Conservation (phyloP, 2,797 vertebrate genomes). For the Furcifer pardalis region DNA sequence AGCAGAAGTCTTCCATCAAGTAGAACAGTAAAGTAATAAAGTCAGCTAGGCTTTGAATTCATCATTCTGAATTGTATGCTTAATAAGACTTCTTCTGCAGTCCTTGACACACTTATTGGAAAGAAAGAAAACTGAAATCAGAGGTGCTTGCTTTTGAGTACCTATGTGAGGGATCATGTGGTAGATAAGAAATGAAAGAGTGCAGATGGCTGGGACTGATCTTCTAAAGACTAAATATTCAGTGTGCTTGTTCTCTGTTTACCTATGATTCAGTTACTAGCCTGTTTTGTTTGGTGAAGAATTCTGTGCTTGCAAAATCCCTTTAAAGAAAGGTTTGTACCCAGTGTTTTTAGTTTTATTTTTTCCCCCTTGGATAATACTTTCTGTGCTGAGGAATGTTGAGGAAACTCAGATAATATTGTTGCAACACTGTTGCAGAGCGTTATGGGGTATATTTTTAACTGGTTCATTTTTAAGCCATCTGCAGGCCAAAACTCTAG, state of each 20-base stretch:
- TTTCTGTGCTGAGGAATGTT: not conserved
- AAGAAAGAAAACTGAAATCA: not conserved
- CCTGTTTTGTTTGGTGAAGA: conserved; percentile 9
- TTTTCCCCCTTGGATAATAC: not conserved
- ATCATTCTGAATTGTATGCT: not conserved
- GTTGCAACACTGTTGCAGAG: not conserved
- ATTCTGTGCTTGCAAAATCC: not conserved
- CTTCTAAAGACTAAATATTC: not conserved
- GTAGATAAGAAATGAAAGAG: not conserved
- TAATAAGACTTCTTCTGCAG: not conserved
- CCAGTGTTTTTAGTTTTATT: not conserved
- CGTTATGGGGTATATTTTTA: not conserved
- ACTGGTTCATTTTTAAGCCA: not conserved
- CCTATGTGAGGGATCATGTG: not conserved
- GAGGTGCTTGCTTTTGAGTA: not conserved
- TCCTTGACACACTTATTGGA: not conserved
- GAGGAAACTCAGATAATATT: not conserved
- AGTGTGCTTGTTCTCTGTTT: not conserved
- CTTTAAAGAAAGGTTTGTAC: not conserved
- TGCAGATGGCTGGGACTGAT: not conserved
- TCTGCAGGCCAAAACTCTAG: not conserved
- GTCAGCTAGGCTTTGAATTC: too few relatives aligned
- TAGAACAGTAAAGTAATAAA: not conserved
- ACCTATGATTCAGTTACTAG: not conserved
- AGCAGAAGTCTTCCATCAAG: not conserved